A percentile compares a stretch with the other conserved stretches of the same genome.
phyloP scores from a whole-genome alignment of 1,140 invertebrate genomes.

The Drosophila grimshawi region DNA sequence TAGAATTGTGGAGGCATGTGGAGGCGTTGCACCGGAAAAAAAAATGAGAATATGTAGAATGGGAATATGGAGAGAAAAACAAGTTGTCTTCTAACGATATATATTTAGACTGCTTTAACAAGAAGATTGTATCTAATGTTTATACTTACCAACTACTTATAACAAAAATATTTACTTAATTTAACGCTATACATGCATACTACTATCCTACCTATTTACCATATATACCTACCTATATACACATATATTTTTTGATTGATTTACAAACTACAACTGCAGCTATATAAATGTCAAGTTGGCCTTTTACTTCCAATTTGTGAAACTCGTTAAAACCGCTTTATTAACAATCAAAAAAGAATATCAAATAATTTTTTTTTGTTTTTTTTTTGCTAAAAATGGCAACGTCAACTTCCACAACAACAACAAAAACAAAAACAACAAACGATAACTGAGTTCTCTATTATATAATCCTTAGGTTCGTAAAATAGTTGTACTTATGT shows the following conservation, averaged over 20 bases:
- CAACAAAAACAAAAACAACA: background rate
- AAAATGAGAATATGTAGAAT: slow-evolving; percentile 1
- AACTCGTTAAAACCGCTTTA: slow-evolving; percentile 29
- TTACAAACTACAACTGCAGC: slow-evolving; percentile 51
- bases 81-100: slow-evolving; percentile 33
- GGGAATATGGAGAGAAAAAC: background rate
- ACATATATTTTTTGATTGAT: slow-evolving; percentile 65
- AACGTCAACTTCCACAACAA: slow-evolving; percentile 40
- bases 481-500: slow-evolving; percentile 47
- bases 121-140: slow-evolving; percentile 53
- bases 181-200: slow-evolving; percentile 56
- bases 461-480: slow-evolving; percentile 41
- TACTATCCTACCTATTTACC: slow-evolving; percentile 30
- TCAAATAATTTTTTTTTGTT: slow-evolving; percentile 24
- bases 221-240: slow-evolving; percentile 16
- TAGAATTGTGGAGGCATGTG: background rate
- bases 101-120: slow-evolving; percentile 31
- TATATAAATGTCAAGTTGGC: slow-evolving; percentile 39
- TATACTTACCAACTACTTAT: slow-evolving; percentile 41
- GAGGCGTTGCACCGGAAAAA: background rate
- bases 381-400: slow-evolving; percentile 33
- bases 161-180: slow-evolving; percentile 59
- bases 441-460: slow-evolving; percentile 49
- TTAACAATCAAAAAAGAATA: slow-evolving; percentile 23
- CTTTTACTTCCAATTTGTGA: slow-evolving; percentile 22